Evolutionary conservation across 1,140 invertebrate species (phyloP), one percentile per base, ranked within the genome.

Genomic region (Dendrolimus kikuchii): DNA sequence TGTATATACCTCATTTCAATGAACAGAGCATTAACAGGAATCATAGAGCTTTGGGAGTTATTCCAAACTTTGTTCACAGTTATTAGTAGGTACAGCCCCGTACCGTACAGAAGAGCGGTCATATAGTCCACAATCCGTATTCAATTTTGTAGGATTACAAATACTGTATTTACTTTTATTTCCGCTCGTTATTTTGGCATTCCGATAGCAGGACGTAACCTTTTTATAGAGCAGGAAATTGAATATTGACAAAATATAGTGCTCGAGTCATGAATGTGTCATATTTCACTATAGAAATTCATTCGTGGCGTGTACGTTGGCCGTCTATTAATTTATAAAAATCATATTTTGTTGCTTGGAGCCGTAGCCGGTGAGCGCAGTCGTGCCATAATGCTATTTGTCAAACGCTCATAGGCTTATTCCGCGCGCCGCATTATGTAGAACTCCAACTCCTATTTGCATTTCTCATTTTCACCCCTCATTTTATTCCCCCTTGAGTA

Each of bases 401-500:
- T 77, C 67, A 71, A 67, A 60, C 66, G 60, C 64, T 76, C 64
- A 66, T 69, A 60, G 68, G 66, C 64, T 75, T 73, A 73, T 68
- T 71, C 60, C 57, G 53, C 55, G 64, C 59, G 55, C 60, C 57
- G 53, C 55, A 63, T 58, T 55, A 49, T 58, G 62, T 62, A 58
- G 50, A 68, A 56, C 68, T 76, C 69, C 67, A 68, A 64, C 71
- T 62, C 65, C 64, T 71, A 80, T 80, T 80, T 80, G 71, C 73
- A 77, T 74, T 77, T 77, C 74, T 80, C 69, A 80, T 80, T 77
- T 80, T 68, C 72, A 62, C 66, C 69, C 72, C 77, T 71, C 67
- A 57, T 64, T 63, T 65, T 63, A 64, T 51, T 54, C 46, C 69
- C 68, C 62, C 64, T 55, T 43, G 64, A 62, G 67, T 62, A 68